A percentile compares a stretch with the other conserved stretches of the same genome.
These are phyloP conservation scores for Globia sparganii DNA, from an alignment of 2,888 invertebrate genomes.

Conservation along the genomic window DNA sequence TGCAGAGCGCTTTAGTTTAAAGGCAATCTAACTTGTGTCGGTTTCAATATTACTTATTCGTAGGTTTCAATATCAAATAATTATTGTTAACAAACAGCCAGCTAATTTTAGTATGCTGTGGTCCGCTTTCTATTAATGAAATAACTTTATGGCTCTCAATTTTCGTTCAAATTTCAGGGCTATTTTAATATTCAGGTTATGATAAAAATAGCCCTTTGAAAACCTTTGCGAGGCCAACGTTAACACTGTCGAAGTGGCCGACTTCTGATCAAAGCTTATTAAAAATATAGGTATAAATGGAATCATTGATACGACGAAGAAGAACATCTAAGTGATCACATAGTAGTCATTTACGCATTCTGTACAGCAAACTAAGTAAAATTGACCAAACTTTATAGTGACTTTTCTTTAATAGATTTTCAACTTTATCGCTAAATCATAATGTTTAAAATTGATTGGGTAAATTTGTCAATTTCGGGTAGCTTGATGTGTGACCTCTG, in stretches of 20 bases:
- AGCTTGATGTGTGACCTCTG: too few species aligned
- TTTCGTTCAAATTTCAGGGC: neutral
- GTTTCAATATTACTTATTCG: constrained; percentile 26
- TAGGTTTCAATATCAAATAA: too few species aligned
- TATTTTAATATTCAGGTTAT: neutral
- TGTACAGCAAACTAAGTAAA: neutral
- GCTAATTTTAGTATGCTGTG: neutral
- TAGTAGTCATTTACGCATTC: neutral
- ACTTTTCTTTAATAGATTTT: too few species aligned
- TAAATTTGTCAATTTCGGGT: too few species aligned
- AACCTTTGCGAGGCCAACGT: neutral
- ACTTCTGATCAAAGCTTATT: too few species aligned
- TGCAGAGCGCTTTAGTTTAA: constrained; percentile 8
- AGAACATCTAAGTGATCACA: too few species aligned
- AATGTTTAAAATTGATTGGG: too few species aligned
- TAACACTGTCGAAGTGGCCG: too few species aligned
- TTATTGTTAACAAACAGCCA: neutral
- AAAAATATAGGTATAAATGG: too few species aligned
- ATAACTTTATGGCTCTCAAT: neutral
- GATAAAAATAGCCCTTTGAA: neutral
- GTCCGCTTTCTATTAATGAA: neutral
- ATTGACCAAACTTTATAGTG: too few species aligned
- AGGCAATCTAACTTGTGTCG: constrained; percentile 34
- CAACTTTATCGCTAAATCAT: too few species aligned
- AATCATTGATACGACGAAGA: too few species aligned